These are phyloP conservation scores for Microtus richardsoni DNA, from an alignment of 2,113 vertebrate species.

Conservation along the genomic window DNA sequence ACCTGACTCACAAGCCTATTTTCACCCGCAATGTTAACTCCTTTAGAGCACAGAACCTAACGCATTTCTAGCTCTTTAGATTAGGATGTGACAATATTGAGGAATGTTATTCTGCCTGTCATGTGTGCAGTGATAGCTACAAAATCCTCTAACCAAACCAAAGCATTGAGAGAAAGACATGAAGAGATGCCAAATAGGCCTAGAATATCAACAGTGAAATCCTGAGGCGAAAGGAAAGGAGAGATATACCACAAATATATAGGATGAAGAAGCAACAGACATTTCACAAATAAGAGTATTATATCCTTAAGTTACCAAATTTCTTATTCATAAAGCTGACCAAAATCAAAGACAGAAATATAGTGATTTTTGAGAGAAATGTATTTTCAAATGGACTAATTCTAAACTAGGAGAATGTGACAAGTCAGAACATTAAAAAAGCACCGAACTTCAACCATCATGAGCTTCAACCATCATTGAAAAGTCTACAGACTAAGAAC, in stretches of 20 bases:
- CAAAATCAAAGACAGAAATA: slow-evolving; percentile 46
- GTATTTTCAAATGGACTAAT: slow-evolving; percentile 8
- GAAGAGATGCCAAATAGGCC: neutral
- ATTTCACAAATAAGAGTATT: neutral
- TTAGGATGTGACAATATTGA: neutral
- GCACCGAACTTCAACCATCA: neutral
- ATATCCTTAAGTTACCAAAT: neutral
- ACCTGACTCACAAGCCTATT: neutral
- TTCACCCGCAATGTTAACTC: neutral
- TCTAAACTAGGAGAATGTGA: neutral
- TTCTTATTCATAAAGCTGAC: neutral
- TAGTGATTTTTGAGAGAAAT: slow-evolving; percentile 51
- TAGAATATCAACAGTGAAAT: neutral
- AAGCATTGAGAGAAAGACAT: neutral
- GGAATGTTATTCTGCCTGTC: neutral
- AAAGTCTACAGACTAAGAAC: neutral
- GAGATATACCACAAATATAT: neutral
- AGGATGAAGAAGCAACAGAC: neutral
- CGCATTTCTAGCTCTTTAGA: neutral
- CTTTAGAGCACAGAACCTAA: neutral
- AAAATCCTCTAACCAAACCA: slow-evolving; percentile 29
- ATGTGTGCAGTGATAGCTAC: neutral
- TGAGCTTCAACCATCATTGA: neutral
- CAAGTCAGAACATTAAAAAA: slow-evolving; percentile 30
- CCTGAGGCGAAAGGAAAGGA: neutral